Conservation (phyloP, 2,113 vertebrate genomes). For the Circaetus gallicus region DNA sequence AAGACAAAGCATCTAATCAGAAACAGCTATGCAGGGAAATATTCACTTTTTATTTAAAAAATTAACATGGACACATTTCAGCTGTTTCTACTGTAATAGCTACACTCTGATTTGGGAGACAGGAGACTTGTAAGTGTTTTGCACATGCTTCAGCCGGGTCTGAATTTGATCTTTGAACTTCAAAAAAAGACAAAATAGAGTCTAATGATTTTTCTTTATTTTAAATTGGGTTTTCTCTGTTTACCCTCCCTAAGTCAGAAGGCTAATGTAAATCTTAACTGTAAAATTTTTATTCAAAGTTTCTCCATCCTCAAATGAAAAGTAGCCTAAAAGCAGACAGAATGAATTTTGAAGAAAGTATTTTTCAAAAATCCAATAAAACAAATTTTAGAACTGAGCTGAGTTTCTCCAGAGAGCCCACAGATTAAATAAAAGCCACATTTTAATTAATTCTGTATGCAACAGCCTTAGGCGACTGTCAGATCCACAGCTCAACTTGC, state of each 20-base stretch:
- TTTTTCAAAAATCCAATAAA: neutral
- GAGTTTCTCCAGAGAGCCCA: neutral
- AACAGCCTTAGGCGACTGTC: neutral
- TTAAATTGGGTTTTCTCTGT: neutral
- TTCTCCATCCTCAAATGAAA: neutral
- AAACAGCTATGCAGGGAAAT: neutral
- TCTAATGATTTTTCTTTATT: neutral
- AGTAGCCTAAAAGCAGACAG: neutral
- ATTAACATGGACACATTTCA: neutral
- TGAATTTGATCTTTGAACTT: neutral
- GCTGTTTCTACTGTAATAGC: neutral
- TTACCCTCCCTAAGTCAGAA: neutral
- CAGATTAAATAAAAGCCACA: neutral
- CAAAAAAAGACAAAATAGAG: neutral
- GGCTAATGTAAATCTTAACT: neutral
- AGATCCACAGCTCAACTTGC: neutral
- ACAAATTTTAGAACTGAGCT: neutral
- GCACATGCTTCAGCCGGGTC: neutral
- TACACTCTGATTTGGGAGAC: neutral
- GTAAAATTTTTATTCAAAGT: neutral
- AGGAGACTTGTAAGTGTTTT: neutral
- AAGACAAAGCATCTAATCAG: neutral
- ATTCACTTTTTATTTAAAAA: neutral
- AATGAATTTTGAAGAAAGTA: neutral
- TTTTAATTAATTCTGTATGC: neutral